These are phyloP conservation scores for Cyphomyrus discorhynchus DNA, from an alignment of 2,113 vertebrate genomes.

Conservation along the genomic window DNA sequence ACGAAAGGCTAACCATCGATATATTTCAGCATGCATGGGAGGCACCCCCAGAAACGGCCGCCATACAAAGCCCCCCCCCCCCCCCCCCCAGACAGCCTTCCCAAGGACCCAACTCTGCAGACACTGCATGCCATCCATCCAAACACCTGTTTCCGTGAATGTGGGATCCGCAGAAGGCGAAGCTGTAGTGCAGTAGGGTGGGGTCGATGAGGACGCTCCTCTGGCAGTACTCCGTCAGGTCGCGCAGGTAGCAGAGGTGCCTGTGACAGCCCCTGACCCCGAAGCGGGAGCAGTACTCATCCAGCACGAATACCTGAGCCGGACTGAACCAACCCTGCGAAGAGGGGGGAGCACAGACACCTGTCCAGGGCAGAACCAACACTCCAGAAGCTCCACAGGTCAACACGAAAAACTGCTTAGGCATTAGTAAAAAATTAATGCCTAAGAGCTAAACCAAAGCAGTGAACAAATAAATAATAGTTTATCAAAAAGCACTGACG, in stretches of 20 bases:
- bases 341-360: slow-evolving; percentile 8
- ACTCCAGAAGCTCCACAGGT: background rate
- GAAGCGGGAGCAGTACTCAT: slow-evolving; percentile 92
- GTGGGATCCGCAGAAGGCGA: slow-evolving; percentile 96
- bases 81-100: background rate
- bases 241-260: slow-evolving; percentile 87
- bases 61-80: background rate
- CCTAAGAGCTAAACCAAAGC: background rate
- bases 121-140: background rate
- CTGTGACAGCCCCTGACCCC: slow-evolving; percentile 90
- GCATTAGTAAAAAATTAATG: background rate
- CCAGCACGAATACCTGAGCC: slow-evolving; percentile 91
- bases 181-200: slow-evolving; percentile 96
- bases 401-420: background rate
- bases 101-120: background rate
- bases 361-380: background rate
- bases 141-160: slow-evolving; percentile 95
- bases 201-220: slow-evolving; percentile 83
- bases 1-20: background rate
- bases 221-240: slow-evolving; percentile 86
- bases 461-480: background rate
- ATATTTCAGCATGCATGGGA: background rate
- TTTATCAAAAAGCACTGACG: background rate
- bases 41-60: background rate
- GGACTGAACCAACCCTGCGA: slow-evolving; percentile 95